Evolutionary conservation across 2,888 invertebrate genomes (phyloP).

Genomic region (Agrotis puta): DNA sequence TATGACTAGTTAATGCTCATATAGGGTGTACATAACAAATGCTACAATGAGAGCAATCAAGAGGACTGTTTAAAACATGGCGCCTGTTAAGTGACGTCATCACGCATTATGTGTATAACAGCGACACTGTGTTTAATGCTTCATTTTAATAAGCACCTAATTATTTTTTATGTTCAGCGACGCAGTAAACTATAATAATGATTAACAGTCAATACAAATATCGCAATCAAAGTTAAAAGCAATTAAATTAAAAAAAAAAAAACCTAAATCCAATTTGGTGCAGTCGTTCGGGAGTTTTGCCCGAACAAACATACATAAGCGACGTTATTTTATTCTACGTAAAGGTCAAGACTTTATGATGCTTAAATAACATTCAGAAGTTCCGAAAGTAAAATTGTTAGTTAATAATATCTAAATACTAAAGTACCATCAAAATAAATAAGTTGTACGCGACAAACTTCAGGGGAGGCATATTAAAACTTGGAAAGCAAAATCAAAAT

Average conservation of each 20-base stretch:
- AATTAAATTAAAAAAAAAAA: too few relatives aligned
- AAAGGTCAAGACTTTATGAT: too few relatives aligned
- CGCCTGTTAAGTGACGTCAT: conserved; percentile 5
- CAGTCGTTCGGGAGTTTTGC: too few relatives aligned
- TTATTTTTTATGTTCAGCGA: not conserved
- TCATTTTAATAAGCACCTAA: not conserved
- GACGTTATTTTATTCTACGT: too few relatives aligned
- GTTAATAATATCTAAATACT: not conserved
- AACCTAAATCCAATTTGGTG: too few relatives aligned
- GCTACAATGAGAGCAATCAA: conserved; percentile 14
- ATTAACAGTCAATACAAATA: not conserved
- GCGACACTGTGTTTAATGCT: not conserved
- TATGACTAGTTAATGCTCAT: not conserved
- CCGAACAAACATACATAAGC: too few relatives aligned
- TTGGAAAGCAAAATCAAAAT: too few relatives aligned
- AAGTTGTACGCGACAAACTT: conserved; percentile 25
- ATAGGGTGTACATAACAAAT: not conserved
- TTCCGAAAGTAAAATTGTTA: not conserved
- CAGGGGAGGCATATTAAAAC: conserved; percentile 34
- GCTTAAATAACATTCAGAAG: too few relatives aligned
- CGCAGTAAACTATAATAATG: not conserved
- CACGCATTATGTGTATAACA: conserved; percentile 11
- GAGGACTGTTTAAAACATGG: conserved; percentile 20
- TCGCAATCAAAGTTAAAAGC: too few relatives aligned
- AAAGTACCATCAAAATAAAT: conserved; percentile 1